Conservation (phyloP, 1,140 invertebrate species). For the Hydropsyche tenuis region DNA sequence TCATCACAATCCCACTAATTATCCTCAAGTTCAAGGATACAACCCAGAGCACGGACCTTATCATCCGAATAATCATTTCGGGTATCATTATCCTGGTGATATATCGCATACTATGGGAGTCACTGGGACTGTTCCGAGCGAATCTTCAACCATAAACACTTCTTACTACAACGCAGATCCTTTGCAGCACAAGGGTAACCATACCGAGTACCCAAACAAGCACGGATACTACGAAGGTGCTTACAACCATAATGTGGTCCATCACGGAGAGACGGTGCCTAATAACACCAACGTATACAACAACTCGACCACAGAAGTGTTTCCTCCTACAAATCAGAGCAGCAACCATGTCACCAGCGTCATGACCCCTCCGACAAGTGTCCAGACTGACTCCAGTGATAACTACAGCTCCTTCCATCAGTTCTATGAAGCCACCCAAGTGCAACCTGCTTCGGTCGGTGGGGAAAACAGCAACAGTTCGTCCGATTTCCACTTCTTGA, state of each 20-base stretch:
- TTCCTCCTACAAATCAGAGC: conserved; percentile 50
- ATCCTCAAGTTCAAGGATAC: conserved; percentile 59
- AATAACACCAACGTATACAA: conserved; percentile 47
- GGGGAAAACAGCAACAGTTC: conserved; percentile 88
- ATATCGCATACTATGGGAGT: conserved; percentile 43
- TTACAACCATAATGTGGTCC: conserved; percentile 55
- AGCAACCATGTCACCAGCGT: conserved; percentile 54
- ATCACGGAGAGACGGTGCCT: conserved; percentile 50
- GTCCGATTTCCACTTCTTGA: conserved; percentile 90
- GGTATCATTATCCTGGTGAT: conserved; percentile 58
- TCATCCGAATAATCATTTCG: conserved; percentile 59
- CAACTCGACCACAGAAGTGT: conserved; percentile 49
- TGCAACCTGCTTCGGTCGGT: conserved; percentile 59
- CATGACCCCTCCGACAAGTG: conserved; percentile 67
- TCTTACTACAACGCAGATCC: conserved; percentile 58
- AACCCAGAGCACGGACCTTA: conserved; percentile 58
- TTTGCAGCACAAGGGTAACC: conserved; percentile 55
- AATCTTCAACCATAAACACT: conserved; percentile 50
- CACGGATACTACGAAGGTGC: conserved; percentile 58
- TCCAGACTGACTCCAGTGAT: conserved; percentile 65
- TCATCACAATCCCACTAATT: conserved; percentile 57
- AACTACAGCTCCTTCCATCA: conserved; percentile 73
- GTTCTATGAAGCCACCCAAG: conserved; percentile 69
- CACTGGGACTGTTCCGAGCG: conserved; percentile 55
- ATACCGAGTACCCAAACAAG: conserved; percentile 57